Evolutionary conservation across 2,797 vertebrate genomes (phyloP).

Genomic region (Gymnothorax reevesii): DNA sequence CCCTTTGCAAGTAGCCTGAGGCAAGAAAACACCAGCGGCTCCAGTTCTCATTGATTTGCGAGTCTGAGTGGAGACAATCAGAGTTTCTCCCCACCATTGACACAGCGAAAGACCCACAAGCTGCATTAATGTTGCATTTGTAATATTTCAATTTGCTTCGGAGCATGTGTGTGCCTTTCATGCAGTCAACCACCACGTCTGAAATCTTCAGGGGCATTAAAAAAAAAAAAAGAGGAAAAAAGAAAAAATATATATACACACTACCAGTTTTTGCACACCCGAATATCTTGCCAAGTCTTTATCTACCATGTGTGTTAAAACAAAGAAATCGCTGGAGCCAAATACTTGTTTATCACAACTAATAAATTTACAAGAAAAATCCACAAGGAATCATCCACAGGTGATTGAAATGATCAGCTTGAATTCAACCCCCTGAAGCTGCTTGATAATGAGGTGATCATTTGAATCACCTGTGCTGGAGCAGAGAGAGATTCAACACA

Average conservation of each 20-base stretch:
- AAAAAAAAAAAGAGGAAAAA: neutral
- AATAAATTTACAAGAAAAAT: no score
- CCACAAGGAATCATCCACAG: no score
- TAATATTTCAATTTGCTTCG: neutral
- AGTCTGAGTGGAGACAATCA: constrained; percentile 36
- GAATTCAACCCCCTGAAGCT: no score
- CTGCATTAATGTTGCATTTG: constrained; percentile 7
- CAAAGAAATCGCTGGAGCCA: no score
- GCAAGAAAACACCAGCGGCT: constrained; percentile 22
- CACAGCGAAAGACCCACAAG: constrained; percentile 6
- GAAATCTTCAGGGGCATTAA: constrained; percentile 10
- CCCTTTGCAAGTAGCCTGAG: neutral
- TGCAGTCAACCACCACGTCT: neutral
- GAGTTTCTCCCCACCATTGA: constrained; percentile 32
- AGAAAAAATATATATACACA: constrained; percentile 18
- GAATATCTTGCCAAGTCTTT: no score
- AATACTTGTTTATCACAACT: no score
- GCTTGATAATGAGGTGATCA: no score
- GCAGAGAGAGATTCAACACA: no score
- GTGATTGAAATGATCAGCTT: no score
- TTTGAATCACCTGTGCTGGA: no score
- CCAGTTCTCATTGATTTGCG: constrained; percentile 39
- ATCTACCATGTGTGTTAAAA: no score
- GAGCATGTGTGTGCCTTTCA: neutral
- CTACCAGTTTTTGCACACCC: no score